A percentile compares a stretch with the other conserved stretches of the same genome.
Evolutionary conservation across 2,797 vertebrate genomes (phyloP).

Genomic region (Phrynocephalus vlangalii): DNA sequence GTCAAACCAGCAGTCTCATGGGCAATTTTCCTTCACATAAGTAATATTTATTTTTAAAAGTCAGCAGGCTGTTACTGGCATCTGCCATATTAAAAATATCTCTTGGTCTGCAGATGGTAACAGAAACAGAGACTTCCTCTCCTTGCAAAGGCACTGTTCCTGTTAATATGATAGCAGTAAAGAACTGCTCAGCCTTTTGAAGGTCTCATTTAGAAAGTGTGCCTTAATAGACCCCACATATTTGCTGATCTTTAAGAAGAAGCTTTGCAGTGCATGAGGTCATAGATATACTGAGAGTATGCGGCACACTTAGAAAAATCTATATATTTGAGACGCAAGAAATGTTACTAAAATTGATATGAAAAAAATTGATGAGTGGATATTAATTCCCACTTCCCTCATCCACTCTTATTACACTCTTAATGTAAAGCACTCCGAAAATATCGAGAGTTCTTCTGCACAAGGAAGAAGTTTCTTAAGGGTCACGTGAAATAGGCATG

Average conservation of each 20-base stretch:
- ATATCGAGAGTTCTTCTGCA: background rate
- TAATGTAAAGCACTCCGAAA: background rate
- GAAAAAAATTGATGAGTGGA: slow-evolving; percentile 3
- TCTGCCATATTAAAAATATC: background rate
- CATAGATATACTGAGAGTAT: slow-evolving; percentile 13
- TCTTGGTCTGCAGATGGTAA: background rate
- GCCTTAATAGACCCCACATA: slow-evolving; percentile 1
- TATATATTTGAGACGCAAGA: slow-evolving; percentile 9
- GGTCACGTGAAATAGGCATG: background rate
- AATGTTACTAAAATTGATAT: slow-evolving; percentile 14
- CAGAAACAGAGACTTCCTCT: background rate
- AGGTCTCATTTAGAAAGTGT: slow-evolving; percentile 2
- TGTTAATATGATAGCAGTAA: background rate
- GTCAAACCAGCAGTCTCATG: background rate
- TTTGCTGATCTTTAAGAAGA: slow-evolving; percentile 15
- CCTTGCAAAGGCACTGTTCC: slow-evolving; percentile 5
- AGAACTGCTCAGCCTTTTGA: background rate
- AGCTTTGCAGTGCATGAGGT: slow-evolving; percentile 7
- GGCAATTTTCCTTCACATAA: background rate
- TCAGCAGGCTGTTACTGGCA: background rate
- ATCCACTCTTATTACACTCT: background rate
- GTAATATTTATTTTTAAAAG: background rate
- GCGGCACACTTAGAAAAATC: slow-evolving; percentile 12
- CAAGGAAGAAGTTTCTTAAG: background rate
- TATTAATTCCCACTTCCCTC: background rate